These are phyloP conservation scores for Busseola fusca DNA, from an alignment of 2,888 invertebrate genomes.

Conservation along the genomic window DNA sequence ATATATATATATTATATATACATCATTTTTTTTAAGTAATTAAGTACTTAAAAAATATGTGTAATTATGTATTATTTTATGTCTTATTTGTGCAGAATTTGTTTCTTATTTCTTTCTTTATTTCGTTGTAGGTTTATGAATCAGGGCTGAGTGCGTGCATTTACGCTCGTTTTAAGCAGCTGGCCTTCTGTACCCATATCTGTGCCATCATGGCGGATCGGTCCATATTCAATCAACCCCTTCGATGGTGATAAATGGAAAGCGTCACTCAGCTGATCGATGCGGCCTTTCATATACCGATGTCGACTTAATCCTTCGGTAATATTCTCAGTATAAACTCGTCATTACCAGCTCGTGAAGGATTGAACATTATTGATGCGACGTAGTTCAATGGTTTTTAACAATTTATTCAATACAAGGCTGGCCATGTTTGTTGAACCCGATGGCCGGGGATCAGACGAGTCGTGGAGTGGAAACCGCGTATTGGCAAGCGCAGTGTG, in stretches of 20 bases:
- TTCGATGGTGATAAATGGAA: slow-evolving; percentile 83
- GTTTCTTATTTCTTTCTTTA: not conserved
- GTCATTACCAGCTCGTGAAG: slow-evolving; percentile 35
- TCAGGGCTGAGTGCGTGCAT: not conserved
- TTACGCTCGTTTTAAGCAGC: not conserved
- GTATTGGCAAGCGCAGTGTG: too few relatives aligned
- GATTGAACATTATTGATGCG: slow-evolving; percentile 21
- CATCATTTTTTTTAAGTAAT: too few relatives aligned
- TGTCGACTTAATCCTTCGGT: slow-evolving; percentile 58
- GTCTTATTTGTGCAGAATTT: not conserved
- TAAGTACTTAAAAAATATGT: too few relatives aligned
- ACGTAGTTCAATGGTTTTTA: slow-evolving; percentile 6
- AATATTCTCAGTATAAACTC: slow-evolving; percentile 46
- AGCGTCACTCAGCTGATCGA: slow-evolving; percentile 77
- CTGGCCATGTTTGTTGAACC: not conserved
- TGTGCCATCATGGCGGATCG: slow-evolving; percentile 70
- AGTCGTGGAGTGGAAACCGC: not conserved
- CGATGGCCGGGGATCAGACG: not conserved
- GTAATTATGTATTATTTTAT: not conserved
- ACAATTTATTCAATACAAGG: slow-evolving; percentile 3
- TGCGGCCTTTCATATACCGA: slow-evolving; percentile 66
- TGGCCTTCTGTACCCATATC: slow-evolving; percentile 12
- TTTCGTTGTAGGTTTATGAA: not conserved
- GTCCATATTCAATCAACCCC: slow-evolving; percentile 81
- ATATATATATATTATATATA: too few relatives aligned